These are phyloP conservation scores for Cataglyphis altisquamis DNA, from an alignment of 2,888 invertebrate genomes.

Conservation along the genomic window DNA sequence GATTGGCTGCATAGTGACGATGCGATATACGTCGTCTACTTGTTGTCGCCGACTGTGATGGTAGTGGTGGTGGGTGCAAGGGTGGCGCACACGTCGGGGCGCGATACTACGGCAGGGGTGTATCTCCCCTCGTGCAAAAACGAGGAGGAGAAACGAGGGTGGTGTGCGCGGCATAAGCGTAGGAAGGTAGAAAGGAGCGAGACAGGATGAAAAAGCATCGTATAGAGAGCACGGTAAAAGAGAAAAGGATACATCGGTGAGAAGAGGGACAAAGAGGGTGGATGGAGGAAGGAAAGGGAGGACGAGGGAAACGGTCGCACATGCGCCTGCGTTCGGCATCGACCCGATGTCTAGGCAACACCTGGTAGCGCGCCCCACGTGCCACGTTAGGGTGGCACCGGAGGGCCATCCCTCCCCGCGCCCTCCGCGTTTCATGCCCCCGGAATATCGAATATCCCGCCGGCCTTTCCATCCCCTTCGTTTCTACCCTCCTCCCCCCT, in stretches of 20 bases:
- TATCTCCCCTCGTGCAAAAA: slow-evolving; percentile 63
- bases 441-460: slow-evolving; percentile 81
- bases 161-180: slow-evolving; percentile 44
- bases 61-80: slow-evolving; percentile 46
- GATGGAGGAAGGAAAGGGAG: slow-evolving; percentile 39
- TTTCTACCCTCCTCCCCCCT: neutral
- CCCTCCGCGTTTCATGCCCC: slow-evolving; percentile 66
- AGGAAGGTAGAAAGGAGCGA: neutral
- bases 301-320: slow-evolving; percentile 72
- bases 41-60: slow-evolving; percentile 66
- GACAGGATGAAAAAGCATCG: slow-evolving; percentile 23
- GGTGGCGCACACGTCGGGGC: slow-evolving; percentile 65
- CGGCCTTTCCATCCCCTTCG: slow-evolving; percentile 68
- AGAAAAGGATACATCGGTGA: neutral
- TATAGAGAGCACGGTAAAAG: slow-evolving; percentile 37
- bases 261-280: slow-evolving; percentile 34
- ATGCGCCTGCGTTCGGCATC: slow-evolving; percentile 78
- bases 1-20: slow-evolving; percentile 74
- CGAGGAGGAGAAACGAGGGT: slow-evolving; percentile 62
- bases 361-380: slow-evolving; percentile 82
- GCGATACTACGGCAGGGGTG: slow-evolving; percentile 59
- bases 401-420: slow-evolving; percentile 70
- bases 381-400: slow-evolving; percentile 80
- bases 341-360: slow-evolving; percentile 81
- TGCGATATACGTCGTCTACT: slow-evolving; percentile 70